Evolutionary conservation across 2,888 invertebrate genomes (phyloP).

Genomic region (Gryllus longicercus): DNA sequence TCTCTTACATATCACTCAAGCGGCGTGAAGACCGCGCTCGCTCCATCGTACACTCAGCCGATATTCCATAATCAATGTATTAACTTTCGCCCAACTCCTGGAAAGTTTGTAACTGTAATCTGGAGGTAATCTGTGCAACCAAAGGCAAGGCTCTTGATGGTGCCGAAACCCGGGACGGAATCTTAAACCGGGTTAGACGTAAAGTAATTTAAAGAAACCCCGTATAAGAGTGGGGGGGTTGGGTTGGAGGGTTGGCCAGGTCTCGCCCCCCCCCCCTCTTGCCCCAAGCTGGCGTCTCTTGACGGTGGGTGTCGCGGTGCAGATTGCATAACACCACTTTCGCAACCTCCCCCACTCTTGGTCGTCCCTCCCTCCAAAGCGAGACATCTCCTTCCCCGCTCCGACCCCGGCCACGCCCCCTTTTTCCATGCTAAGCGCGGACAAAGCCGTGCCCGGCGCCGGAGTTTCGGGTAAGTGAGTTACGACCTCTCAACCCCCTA

Average conservation of each 20-base stretch:
- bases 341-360: not conserved
- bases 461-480: not conserved
- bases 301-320: too few species aligned
- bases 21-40: not conserved
- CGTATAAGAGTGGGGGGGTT: too few species aligned
- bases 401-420: not conserved
- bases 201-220: conserved; percentile 9
- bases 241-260: too few species aligned
- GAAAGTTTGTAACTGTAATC: not conserved
- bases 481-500: not conserved
- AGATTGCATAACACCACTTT: not conserved
- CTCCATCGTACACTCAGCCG: not conserved
- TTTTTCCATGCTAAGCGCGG: not conserved
- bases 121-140: not conserved
- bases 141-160: conserved; percentile 1
- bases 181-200: conserved; percentile 6
- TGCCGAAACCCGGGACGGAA: not conserved
- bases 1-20: not conserved
- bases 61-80: not conserved
- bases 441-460: not conserved
- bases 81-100: not conserved
- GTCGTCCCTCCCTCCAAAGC: not conserved
- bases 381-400: not conserved
- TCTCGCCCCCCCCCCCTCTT: too few species aligned
- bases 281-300: too few species aligned